phyloP scores from a whole-genome alignment of 2,797 vertebrate species.

The Lophotriccus pileatus region DNA sequence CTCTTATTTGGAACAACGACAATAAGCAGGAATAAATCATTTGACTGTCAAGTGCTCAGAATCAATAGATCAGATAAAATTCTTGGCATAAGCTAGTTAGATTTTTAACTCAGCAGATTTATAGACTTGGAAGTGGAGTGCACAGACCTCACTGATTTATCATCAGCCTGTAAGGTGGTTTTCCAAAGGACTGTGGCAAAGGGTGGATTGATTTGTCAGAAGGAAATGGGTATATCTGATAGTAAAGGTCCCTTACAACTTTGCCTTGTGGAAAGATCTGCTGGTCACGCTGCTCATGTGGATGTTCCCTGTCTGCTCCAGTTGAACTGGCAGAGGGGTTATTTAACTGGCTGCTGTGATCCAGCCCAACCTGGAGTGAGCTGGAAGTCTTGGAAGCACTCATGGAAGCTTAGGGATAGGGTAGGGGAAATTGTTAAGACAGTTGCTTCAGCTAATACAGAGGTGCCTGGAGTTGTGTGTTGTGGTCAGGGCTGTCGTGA shows the following conservation, averaged over 20 bases:
- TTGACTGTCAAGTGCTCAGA: not conserved
- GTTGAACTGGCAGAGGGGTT: not conserved
- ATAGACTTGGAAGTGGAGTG: not conserved
- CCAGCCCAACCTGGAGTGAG: not conserved
- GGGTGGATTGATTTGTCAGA: not conserved
- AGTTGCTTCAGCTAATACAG: not conserved
- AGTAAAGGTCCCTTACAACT: not conserved
- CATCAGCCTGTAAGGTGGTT: accelerated
- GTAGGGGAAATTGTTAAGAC: not conserved
- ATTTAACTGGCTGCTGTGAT: not conserved
- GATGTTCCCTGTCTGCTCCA: not conserved
- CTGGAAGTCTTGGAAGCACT: not conserved
- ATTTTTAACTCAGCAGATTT: not conserved
- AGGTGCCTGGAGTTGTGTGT: not conserved
- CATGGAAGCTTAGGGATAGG: not conserved
- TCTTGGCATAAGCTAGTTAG: not conserved
- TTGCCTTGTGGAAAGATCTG: not conserved
- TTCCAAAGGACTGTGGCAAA: not conserved
- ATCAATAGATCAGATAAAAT: not conserved
- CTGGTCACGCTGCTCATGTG: accelerated
- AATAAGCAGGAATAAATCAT: not conserved
- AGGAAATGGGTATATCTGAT: not conserved
- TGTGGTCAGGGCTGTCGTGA: not conserved
- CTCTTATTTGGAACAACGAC: not conserved
- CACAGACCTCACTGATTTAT: not conserved